Conservation (phyloP, 1,140 invertebrate species). For the Andrena cerasifolii region DNA sequence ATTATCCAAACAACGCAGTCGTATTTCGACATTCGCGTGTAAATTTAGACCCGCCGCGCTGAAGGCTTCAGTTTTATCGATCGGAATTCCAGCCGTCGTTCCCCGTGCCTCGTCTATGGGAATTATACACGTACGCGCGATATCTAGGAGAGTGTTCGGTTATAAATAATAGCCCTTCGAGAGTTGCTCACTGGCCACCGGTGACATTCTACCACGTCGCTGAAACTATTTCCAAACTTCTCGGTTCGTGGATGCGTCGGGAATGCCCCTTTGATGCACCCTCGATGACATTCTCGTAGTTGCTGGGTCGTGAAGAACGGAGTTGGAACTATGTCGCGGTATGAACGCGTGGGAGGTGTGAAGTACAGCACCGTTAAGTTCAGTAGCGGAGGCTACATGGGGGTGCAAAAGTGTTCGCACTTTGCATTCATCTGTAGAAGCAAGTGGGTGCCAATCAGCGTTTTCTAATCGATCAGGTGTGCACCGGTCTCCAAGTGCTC, state of each 20-base stretch:
- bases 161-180: constrained; percentile 22
- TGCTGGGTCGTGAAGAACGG: neutral
- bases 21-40: constrained; percentile 34
- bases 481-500: neutral
- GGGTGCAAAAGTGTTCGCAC: neutral
- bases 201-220: neutral
- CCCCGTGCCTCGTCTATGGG: neutral
- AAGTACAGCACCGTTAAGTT: neutral
- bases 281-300: neutral
- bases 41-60: constrained; percentile 38
- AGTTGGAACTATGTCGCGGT: neutral
- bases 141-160: constrained; percentile 14
- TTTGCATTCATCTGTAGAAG: neutral
- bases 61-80: constrained; percentile 38
- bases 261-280: neutral
- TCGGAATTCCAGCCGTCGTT: constrained; percentile 12
- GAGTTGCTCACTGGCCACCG: too few species aligned
- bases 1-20: constrained; percentile 43
- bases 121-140: neutral
- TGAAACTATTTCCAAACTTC: constrained; percentile 34
- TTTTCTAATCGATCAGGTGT: constrained; percentile 13
- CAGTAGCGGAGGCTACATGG: too few species aligned
- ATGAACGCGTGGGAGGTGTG: neutral
- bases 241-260: neutral
- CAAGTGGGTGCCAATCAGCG: neutral